Conservation (phyloP, 2,888 invertebrate genomes). For the Physocephala rufipes region DNA sequence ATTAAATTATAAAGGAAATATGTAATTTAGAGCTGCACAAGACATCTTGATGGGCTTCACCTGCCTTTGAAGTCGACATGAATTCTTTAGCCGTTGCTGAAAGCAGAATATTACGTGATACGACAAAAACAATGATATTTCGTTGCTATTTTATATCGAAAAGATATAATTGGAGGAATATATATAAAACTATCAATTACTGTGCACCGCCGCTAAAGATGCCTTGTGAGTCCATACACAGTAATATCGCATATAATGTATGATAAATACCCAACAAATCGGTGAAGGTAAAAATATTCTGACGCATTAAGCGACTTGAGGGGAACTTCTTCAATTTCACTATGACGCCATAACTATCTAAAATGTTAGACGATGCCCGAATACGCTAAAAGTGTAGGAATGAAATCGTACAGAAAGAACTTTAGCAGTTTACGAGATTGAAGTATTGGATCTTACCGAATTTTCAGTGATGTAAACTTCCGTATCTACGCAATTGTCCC, state of each 20-base stretch:
- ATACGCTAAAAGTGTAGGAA: slow-evolving; percentile 30
- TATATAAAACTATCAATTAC: too few relatives aligned
- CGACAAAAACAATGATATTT: too few relatives aligned
- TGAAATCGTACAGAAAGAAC: not conserved
- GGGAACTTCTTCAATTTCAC: slow-evolving; percentile 46
- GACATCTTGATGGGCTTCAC: too few relatives aligned
- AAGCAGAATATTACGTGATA: too few relatives aligned
- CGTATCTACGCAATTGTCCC: slow-evolving; percentile 23
- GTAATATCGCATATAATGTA: not conserved
- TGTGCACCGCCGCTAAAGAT: too few relatives aligned
- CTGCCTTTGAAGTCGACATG: too few relatives aligned
- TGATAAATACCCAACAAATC: slow-evolving; percentile 60
- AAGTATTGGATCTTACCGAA: not conserved
- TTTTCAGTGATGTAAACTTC: slow-evolving; percentile 22
- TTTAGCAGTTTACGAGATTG: not conserved
- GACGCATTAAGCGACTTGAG: slow-evolving; percentile 55
- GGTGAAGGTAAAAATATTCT: slow-evolving; percentile 62
- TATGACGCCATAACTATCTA: slow-evolving; percentile 41
- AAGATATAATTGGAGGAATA: too few relatives aligned
- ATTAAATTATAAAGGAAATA: too few relatives aligned
- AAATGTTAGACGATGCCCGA: slow-evolving; percentile 41
- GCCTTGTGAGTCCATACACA: too few relatives aligned
- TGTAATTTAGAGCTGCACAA: too few relatives aligned
- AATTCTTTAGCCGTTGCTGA: too few relatives aligned
- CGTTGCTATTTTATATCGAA: too few relatives aligned